These are phyloP conservation scores for Ooceraea biroi DNA, from an alignment of 1,140 invertebrate genomes.

Conservation along the genomic window DNA sequence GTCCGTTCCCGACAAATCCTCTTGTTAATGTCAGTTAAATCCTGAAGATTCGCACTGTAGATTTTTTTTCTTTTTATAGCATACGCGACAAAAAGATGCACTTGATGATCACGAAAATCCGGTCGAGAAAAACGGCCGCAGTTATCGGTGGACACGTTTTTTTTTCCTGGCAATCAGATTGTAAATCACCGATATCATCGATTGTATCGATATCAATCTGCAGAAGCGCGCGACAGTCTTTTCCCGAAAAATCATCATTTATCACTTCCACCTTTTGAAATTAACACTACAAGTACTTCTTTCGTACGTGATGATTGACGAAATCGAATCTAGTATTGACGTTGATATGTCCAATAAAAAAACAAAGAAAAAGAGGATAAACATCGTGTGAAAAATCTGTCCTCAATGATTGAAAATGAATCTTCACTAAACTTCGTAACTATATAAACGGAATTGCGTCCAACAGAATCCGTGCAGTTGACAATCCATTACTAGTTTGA, in stretches of 20 bases:
- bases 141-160: constrained; percentile 18
- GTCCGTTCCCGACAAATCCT: constrained; percentile 67
- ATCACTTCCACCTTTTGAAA: constrained; percentile 50
- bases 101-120: constrained; percentile 44
- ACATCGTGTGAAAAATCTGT: constrained; percentile 12
- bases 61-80: constrained; percentile 17
- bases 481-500: constrained; percentile 74
- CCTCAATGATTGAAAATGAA: constrained; percentile 39
- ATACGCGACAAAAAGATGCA: constrained; percentile 61
- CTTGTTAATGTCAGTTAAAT: constrained; percentile 64
- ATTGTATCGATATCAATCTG: constrained; percentile 8
- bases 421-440: constrained; percentile 41
- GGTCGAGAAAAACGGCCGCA: neutral
- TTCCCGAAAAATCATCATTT: constrained; percentile 28
- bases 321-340: constrained; percentile 35
- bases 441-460: constrained; percentile 48
- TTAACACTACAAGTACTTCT: constrained; percentile 48
- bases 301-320: constrained; percentile 5
- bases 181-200: constrained; percentile 35
- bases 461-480: constrained; percentile 60
- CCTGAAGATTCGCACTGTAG: constrained; percentile 50
- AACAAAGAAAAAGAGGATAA: constrained; percentile 18
- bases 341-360: neutral
- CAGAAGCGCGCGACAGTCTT: constrained; percentile 24
- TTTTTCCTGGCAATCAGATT: constrained; percentile 24